Evolutionary conservation across 23 tunicate species (phyloP).

Genomic region (Halocynthia aurantium): DNA sequence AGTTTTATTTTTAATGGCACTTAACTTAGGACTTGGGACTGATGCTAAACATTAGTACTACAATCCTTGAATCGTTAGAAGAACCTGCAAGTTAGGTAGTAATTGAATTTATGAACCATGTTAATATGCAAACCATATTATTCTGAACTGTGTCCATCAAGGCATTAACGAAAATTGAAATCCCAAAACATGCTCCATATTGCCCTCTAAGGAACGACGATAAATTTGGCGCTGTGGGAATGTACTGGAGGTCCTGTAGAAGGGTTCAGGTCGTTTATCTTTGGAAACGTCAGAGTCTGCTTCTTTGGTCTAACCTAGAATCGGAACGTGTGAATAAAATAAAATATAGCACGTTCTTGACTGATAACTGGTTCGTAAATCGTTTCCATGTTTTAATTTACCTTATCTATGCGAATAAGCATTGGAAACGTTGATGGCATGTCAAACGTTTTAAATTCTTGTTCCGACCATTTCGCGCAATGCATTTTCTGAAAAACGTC

Average conservation of each 20-base stretch:
- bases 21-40: too few species aligned
- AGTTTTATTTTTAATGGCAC: background rate
- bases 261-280: slow-evolving; percentile 57
- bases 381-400: background rate
- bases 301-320: slow-evolving; percentile 37
- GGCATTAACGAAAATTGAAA: too few species aligned
- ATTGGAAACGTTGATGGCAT: slow-evolving; percentile 51
- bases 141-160: too few species aligned
- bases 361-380: too few species aligned
- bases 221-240: slow-evolving; percentile 33
- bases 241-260: slow-evolving; percentile 44
- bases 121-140: too few species aligned
- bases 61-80: too few species aligned
- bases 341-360: background rate
- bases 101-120: too few species aligned
- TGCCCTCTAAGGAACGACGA: slow-evolving; percentile 17
- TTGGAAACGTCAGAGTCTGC: background rate
- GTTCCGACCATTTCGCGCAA: slow-evolving; percentile 73
- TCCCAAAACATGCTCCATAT: too few species aligned
- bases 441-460: slow-evolving; percentile 21
- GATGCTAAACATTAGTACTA: too few species aligned
- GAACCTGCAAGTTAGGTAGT: too few species aligned
- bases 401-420: slow-evolving; percentile 47
- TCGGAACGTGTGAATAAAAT: background rate
- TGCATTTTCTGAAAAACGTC: slow-evolving; percentile 30